A percentile compares a stretch with the other conserved stretches of the same genome.
These are phyloP conservation scores for Hesperophylax magnus DNA, from an alignment of 1,140 invertebrate genomes.

Conservation along the genomic window DNA sequence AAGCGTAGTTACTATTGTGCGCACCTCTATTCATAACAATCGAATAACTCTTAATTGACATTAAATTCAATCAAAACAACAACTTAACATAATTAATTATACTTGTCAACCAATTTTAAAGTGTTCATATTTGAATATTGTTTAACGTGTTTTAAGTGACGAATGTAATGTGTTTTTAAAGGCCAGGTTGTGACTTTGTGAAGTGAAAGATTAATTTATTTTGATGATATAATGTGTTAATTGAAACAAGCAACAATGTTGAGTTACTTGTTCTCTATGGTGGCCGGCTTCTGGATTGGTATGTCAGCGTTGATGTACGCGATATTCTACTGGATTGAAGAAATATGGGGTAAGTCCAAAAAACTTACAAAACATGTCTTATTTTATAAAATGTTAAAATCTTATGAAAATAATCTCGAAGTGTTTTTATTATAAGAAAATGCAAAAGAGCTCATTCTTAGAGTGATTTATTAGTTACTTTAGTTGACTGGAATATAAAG, in stretches of 20 bases:
- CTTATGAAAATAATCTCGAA: no score
- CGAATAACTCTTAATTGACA: neutral
- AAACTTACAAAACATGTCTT: no score
- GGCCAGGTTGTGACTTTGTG: neutral
- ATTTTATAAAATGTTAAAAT: no score
- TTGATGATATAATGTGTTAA: slow-evolving; percentile 23
- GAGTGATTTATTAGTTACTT: no score
- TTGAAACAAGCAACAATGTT: slow-evolving; percentile 58
- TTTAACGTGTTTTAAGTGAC: neutral
- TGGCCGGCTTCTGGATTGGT: slow-evolving; percentile 71
- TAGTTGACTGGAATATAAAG: no score
- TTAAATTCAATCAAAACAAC: no score
- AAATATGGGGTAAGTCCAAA: slow-evolving; percentile 71
- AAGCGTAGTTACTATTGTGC: neutral
- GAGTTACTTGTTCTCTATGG: slow-evolving; percentile 67
- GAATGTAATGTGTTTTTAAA: neutral
- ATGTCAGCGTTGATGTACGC: slow-evolving; percentile 71
- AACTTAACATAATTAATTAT: no score
- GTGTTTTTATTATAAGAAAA: no score
- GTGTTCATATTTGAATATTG: neutral
- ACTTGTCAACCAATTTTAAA: no score
- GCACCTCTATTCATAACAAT: neutral
- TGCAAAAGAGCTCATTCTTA: no score
- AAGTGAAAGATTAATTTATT: slow-evolving; percentile 9
- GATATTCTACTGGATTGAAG: slow-evolving; percentile 71